Evolutionary conservation across 2,888 invertebrate species (phyloP).

Genomic region (Drosophila nr. fundita): DNA sequence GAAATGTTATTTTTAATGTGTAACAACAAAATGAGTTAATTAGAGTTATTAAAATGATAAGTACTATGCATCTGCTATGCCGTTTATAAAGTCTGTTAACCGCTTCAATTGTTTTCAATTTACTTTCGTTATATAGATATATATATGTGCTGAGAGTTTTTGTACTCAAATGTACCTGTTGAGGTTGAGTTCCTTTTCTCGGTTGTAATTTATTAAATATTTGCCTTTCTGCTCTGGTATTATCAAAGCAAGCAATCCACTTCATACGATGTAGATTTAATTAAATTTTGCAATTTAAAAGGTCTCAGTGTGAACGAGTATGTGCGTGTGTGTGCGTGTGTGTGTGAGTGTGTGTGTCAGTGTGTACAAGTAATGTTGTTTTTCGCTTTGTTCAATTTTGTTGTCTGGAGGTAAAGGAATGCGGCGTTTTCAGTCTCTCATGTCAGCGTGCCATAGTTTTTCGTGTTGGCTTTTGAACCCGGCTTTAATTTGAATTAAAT

Average conservation of each 20-base stretch:
- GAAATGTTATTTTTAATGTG: neutral
- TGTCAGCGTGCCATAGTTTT: slow-evolving; percentile 61
- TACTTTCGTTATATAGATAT: slow-evolving; percentile 2
- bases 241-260: slow-evolving; percentile 64
- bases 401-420: slow-evolving; percentile 60
- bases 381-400: slow-evolving; percentile 54
- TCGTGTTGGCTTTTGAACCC: slow-evolving; percentile 28
- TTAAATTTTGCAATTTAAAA: slow-evolving; percentile 65
- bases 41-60: neutral
- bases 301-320: slow-evolving; percentile 9
- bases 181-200: slow-evolving; percentile 19
- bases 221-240: slow-evolving; percentile 29
- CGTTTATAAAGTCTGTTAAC: slow-evolving; percentile 11
- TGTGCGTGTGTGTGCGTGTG: neutral
- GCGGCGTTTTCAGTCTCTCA: slow-evolving; percentile 50
- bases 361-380: slow-evolving; percentile 30
- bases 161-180: slow-evolving; percentile 22
- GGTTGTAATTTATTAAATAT: slow-evolving; percentile 50
- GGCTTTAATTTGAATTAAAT: slow-evolving; percentile 71
- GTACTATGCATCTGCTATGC: neutral
- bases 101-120: slow-evolving; percentile 34
- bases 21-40: neutral
- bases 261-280: slow-evolving; percentile 51
- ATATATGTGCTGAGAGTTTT: neutral
- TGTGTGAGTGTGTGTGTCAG: neutral